A percentile compares a stretch with the other conserved stretches of the same genome.
Conservation (phyloP, 2,888 invertebrate species). For the Lacanobia oleracea region DNA sequence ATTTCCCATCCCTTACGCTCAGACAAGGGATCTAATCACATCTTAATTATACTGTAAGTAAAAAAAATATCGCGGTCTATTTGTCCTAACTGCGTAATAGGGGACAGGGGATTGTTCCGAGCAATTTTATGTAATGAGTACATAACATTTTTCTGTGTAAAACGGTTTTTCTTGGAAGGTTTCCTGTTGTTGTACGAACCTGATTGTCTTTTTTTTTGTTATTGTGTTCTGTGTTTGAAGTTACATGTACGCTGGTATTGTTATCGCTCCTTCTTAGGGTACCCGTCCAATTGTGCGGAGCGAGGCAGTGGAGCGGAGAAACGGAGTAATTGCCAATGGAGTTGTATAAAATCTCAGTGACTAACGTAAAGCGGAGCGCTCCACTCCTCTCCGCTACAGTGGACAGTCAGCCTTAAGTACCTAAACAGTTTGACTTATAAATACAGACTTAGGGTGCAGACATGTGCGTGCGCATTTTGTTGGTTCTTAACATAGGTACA, state of each 20-base stretch:
- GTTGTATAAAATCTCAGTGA: too few relatives aligned
- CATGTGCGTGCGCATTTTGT: too few relatives aligned
- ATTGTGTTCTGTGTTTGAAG: not conserved
- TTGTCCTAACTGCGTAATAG: constrained; percentile 31
- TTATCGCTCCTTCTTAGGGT: too few relatives aligned
- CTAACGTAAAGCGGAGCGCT: too few relatives aligned
- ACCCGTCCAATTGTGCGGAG: too few relatives aligned
- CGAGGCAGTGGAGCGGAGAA: too few relatives aligned
- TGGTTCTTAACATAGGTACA: too few relatives aligned
- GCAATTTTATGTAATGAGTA: constrained; percentile 55
- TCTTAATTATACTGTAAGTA: constrained; percentile 53
- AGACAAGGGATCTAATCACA: constrained; percentile 51
- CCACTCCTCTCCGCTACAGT: too few relatives aligned
- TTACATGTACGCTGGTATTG: not conserved
- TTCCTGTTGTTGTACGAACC: constrained; percentile 25
- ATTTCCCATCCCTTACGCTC: constrained; percentile 51
- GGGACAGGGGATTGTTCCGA: constrained; percentile 28
- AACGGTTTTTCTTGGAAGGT: constrained; percentile 31
- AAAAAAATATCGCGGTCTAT: constrained; percentile 52
- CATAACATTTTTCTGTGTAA: constrained; percentile 33
- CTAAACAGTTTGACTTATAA: too few relatives aligned
- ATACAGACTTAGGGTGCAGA: too few relatives aligned
- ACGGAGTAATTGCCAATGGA: too few relatives aligned
- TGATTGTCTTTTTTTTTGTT: constrained; percentile 29
- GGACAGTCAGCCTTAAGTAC: too few relatives aligned